Evolutionary conservation across 2,113 vertebrate genomes (phyloP).

Genomic region (Lipophrys pholis): DNA sequence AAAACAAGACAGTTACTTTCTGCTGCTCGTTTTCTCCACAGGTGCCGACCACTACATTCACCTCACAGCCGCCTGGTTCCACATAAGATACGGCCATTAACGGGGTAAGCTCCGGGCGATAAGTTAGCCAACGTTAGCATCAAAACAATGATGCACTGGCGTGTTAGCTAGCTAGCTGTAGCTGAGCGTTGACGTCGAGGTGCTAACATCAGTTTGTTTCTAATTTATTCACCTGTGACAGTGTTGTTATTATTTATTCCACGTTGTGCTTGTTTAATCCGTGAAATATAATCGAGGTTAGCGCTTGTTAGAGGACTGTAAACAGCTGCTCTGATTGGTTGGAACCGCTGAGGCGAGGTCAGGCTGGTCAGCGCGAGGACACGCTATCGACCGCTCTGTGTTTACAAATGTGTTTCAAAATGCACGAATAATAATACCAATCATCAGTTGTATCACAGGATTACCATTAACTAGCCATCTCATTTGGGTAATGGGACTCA

Average conservation of each 20-base stretch:
- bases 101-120: slow-evolving; percentile 60
- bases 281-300: not conserved
- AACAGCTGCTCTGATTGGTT: slow-evolving; percentile 25
- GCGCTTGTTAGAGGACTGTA: not conserved
- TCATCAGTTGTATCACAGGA: no score
- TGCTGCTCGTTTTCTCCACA: not conserved
- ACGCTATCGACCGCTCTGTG: not conserved
- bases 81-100: slow-evolving; percentile 18
- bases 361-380: not conserved
- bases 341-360: slow-evolving; percentile 9
- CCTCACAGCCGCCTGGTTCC: not conserved
- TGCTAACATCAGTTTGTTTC: not conserved
- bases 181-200: slow-evolving; percentile 39
- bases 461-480: no score
- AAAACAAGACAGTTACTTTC: slow-evolving; percentile 36
- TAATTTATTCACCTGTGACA: not conserved
- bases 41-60: not conserved
- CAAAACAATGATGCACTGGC: not conserved
- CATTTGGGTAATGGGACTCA: no score
- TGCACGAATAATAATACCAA: no score
- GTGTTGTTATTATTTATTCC: not conserved
- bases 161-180: slow-evolving; percentile 45
- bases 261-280: not conserved
- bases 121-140: not conserved
- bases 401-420: no score